Conservation (phyloP, 1,140 invertebrate species). For the Radopholus similis region DNA sequence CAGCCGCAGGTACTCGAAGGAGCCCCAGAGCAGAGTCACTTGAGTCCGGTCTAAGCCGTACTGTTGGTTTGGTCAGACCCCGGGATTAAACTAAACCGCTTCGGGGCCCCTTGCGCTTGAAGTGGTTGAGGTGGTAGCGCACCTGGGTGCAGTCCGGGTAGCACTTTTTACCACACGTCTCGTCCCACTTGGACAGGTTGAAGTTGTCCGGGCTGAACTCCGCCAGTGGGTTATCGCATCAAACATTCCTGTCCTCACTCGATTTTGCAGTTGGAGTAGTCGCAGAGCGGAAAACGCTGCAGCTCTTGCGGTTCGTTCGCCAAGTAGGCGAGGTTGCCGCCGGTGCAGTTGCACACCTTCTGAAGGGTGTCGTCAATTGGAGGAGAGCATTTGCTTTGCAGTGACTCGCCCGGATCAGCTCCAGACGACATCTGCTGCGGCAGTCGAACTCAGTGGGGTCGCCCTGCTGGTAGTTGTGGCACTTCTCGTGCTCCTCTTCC, state of each 20-base stretch:
- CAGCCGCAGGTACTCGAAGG: conserved; percentile 36
- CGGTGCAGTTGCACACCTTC: conserved; percentile 53
- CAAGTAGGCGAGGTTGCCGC: conserved; percentile 40
- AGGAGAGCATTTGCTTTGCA: not conserved
- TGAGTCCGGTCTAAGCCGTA: conserved; percentile 20
- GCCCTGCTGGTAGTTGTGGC: conserved; percentile 36
- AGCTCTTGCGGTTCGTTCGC: conserved; percentile 31
- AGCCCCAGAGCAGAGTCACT: conserved; percentile 32
- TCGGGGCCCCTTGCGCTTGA: no score
- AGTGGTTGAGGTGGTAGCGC: conserved; percentile 35
- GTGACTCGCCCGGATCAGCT: conserved; percentile 39
- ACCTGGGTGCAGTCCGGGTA: conserved; percentile 47
- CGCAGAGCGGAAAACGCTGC: conserved; percentile 44
- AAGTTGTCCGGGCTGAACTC: conserved; percentile 27
- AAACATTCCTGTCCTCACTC: conserved; percentile 32
- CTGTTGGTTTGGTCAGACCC: no score
- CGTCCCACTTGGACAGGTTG: conserved; percentile 5
- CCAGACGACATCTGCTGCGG: conserved; percentile 38
- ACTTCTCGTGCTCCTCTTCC: conserved; percentile 22
- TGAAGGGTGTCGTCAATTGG: conserved; percentile 20
- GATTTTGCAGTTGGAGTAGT: conserved; percentile 46
- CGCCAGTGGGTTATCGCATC: not conserved
- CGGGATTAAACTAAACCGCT: no score
- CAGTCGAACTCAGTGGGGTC: conserved; percentile 48
- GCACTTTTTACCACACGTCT: conserved; percentile 38